These are phyloP conservation scores for Carpatolechia fugitivella DNA, from an alignment of 2,888 invertebrate genomes.

Conservation along the genomic window DNA sequence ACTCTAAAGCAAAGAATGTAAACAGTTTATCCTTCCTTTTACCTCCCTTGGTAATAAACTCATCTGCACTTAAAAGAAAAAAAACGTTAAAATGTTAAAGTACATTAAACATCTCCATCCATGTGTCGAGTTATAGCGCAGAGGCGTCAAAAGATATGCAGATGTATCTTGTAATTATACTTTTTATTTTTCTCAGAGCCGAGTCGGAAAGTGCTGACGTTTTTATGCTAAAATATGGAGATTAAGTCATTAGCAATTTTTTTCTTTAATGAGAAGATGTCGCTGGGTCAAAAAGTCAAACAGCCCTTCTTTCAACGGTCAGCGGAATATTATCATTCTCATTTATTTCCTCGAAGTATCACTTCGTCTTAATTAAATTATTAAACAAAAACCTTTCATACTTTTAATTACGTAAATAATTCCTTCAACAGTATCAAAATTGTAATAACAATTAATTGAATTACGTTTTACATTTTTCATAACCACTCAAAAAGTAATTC, in stretches of 20 bases:
- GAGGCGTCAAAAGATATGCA: slow-evolving; percentile 67
- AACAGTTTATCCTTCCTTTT: slow-evolving; percentile 20
- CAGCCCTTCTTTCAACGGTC: slow-evolving; percentile 52
- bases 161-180: slow-evolving; percentile 45
- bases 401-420: background rate
- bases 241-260: slow-evolving; percentile 74
- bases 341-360: slow-evolving; percentile 32
- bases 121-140: slow-evolving; percentile 55
- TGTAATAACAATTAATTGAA: background rate
- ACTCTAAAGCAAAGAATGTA: background rate
- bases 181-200: slow-evolving; percentile 47
- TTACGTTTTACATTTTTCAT: background rate
- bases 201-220: slow-evolving; percentile 60
- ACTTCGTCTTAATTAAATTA: background rate
- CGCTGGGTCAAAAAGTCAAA: slow-evolving; percentile 37
- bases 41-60: slow-evolving; percentile 40
- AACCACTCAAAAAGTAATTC: background rate
- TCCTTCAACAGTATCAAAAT: background rate
- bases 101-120: slow-evolving; percentile 53
- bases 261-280: slow-evolving; percentile 67
- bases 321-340: slow-evolving; percentile 58
- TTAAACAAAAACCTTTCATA: no score
- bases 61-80: slow-evolving; percentile 30
- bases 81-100: slow-evolving; percentile 37
- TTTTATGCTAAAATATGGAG: slow-evolving; percentile 75